Conservation (phyloP, 2,797 vertebrate genomes). For the Delichon dasypus region DNA sequence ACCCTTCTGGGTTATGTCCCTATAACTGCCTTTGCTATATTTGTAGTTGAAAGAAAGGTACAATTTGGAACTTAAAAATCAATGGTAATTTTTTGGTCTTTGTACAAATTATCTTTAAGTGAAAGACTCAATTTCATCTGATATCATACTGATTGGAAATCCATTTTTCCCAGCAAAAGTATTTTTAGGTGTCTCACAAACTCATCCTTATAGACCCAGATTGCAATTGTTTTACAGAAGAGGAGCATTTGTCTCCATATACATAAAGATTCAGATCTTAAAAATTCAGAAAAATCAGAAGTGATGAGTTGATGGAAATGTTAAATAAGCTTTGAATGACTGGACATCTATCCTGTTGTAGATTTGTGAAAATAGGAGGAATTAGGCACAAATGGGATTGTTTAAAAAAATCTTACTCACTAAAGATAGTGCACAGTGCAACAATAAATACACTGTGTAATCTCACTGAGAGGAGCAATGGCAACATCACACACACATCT, state of each 20-base stretch:
- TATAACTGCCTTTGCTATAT: not conserved
- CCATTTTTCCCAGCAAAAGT: slow-evolving; percentile 38
- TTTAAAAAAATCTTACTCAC: not conserved
- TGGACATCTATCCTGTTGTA: not conserved
- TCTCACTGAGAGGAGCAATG: not conserved
- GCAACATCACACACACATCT: not conserved
- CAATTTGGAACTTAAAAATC: slow-evolving; percentile 36
- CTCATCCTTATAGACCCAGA: slow-evolving; percentile 21
- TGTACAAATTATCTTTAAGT: slow-evolving; percentile 57
- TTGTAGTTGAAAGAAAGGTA: not conserved
- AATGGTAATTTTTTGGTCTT: slow-evolving; percentile 59
- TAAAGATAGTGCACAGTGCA: not conserved
- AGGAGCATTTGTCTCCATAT: not conserved
- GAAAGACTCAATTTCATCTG: slow-evolving; percentile 27
- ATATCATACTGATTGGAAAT: slow-evolving; percentile 51
- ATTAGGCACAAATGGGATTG: not conserved
- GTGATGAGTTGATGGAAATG: not conserved
- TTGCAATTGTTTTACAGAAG: not conserved
- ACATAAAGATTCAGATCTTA: not conserved
- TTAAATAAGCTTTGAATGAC: not conserved
- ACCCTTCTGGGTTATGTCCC: not conserved
- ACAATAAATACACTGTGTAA: not conserved
- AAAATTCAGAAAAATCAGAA: not conserved
- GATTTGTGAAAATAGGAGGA: not conserved
- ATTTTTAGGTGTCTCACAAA: slow-evolving; percentile 29